Evolutionary conservation across 2,888 invertebrate genomes (phyloP), one percentile per base, ranked within the genome.

Genomic region (Watsonalla cultraria): DNA sequence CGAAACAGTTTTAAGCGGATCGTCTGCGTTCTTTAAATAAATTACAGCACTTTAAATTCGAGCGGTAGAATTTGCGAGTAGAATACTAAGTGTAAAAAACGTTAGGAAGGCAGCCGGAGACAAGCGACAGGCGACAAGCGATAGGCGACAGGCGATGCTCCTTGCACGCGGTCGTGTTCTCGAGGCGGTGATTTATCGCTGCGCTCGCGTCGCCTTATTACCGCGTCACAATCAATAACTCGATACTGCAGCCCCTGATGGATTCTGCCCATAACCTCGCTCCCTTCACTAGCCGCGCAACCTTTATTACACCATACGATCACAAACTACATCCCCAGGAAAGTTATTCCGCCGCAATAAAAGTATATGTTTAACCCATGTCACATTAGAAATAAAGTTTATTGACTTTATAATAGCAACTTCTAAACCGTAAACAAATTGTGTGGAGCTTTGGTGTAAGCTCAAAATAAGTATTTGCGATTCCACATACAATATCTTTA

Each of bases 181-280:
- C 8, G 11, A 11, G 8, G 42, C 8, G 11, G 42, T 86, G 84
- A 86, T 85, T 86, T 84, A 87, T 85, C 65, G 67, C 70, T 60
- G 66, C 71, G 76, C 76, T 72, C 68, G 67, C 68, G 72, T 73
- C 68, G 70, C 63, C 68, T 79, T 74, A 86, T 88, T 85, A 86
- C 78, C 72, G 70, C 73, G 79, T 84, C 83, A 84, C 83, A 82
- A 86, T 85, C 86, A 84, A 86, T 86, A 85, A 82, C 82, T 69
- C 67, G 62, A 65, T 60, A 68, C 74, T 59, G 11, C 42, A 59
- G 66, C 71, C 53, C 66, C 77, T 78, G 78, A 80, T 82, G 77
- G 76, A 78, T 82, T 74, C 70, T 68, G 65, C 76, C 71, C 70
- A 74, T 73, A 74, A 71, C 74, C 66, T 65, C 55, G 53, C 59